These are phyloP conservation scores for Odontothrips loti DNA, from an alignment of 2,888 invertebrate genomes.

Conservation along the genomic window DNA sequence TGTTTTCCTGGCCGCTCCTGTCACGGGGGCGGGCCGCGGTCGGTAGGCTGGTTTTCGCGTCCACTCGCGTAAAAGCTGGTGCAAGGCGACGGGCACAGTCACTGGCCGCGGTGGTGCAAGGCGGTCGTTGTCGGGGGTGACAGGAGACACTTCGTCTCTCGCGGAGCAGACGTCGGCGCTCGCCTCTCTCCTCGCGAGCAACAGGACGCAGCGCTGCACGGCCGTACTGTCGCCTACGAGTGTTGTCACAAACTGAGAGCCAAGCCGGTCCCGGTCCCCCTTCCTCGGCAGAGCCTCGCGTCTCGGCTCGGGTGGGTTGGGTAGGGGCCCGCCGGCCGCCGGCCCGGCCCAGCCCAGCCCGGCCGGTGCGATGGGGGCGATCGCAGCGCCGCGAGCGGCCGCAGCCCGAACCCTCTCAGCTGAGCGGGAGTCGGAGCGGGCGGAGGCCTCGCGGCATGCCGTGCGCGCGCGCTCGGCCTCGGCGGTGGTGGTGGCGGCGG, in stretches of 20 bases:
- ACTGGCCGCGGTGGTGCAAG: too few species aligned
- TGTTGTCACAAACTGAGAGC: constrained; percentile 24
- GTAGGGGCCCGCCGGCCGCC: too few species aligned
- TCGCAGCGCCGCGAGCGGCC: background rate
- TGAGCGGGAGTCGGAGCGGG: background rate
- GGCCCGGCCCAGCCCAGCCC: background rate
- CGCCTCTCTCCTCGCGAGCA: background rate
- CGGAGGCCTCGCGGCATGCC: background rate
- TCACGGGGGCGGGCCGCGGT: too few species aligned
- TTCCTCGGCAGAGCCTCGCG: background rate
- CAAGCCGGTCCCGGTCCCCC: background rate
- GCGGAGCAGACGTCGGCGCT: too few species aligned
- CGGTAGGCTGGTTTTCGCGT: too few species aligned
- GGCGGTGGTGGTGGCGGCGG: too few species aligned
- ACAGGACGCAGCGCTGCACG: background rate
- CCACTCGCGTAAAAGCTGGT: too few species aligned
- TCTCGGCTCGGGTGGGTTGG: background rate
- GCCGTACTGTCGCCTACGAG: constrained; percentile 1
- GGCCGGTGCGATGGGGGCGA: constrained; percentile 7
- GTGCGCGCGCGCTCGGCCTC: too few species aligned
- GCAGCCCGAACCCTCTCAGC: constrained; percentile 23
- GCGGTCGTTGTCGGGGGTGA: too few species aligned
- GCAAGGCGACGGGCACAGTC: background rate
- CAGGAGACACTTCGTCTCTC: too few species aligned
- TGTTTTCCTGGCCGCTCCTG: too few species aligned